Percentiles rank a stretch among this genome's conserved stretches.
Evolutionary conservation across 1,140 invertebrate species (phyloP).

Genomic region (Drosophila saltans): DNA sequence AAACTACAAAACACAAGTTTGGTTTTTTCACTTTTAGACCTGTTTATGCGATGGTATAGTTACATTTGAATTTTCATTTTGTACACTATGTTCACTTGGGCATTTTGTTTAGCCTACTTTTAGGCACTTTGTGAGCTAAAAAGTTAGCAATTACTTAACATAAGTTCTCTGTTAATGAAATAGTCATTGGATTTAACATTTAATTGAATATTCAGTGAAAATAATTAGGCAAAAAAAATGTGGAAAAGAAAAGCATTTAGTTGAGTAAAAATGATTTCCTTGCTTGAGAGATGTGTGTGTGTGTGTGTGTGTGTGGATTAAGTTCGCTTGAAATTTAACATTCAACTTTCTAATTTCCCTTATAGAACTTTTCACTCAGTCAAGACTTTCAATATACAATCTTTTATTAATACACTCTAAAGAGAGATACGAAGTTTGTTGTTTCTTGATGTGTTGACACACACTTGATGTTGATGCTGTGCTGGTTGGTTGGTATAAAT

Average conservation of each 20-base stretch:
- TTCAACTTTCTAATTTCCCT: constrained; percentile 26
- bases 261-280: no score
- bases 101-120: constrained; percentile 51
- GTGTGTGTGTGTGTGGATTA: no score
- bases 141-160: constrained; percentile 10
- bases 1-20: constrained; percentile 45
- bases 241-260: neutral
- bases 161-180: no score
- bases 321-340: constrained; percentile 12
- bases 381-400: constrained; percentile 21
- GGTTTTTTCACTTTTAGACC: constrained; percentile 40
- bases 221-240: no score
- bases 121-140: constrained; percentile 35
- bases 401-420: constrained; percentile 13
- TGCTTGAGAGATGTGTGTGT: neutral
- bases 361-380: neutral
- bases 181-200: no score
- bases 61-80: constrained; percentile 30
- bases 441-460: constrained; percentile 20
- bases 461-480: constrained; percentile 11
- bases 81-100: constrained; percentile 31
- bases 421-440: constrained; percentile 31
- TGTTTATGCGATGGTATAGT: neutral
- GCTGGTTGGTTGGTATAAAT: constrained; percentile 43
- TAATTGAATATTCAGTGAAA: no score